Evolutionary conservation across 2,113 vertebrate species (phyloP).

Genomic region (Corythaixoides concolor): DNA sequence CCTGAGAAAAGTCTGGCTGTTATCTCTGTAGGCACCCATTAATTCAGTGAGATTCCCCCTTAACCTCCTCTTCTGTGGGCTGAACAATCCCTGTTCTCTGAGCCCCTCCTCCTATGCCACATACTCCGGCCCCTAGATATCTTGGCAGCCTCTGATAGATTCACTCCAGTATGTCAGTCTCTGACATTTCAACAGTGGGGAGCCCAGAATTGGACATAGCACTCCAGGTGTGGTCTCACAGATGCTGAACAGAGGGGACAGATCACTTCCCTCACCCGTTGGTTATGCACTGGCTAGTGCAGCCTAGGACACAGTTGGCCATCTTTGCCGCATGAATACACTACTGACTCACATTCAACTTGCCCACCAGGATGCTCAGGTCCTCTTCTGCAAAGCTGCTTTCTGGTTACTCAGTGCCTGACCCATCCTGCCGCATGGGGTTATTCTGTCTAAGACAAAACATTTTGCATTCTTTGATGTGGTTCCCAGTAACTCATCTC

Average conservation of each 20-base stretch:
- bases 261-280: background rate
- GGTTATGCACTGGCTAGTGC: background rate
- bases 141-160: background rate
- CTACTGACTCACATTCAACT: background rate
- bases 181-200: background rate
- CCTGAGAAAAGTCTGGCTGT: background rate
- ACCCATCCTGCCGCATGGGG: background rate
- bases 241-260: background rate
- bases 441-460: background rate
- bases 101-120: accelerated
- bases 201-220: background rate
- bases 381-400: background rate
- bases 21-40: background rate
- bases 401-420: background rate
- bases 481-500: background rate
- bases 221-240: background rate
- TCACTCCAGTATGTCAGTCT: background rate
- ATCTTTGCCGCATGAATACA: background rate
- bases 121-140: background rate
- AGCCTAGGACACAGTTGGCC: background rate
- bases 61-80: background rate
- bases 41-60: background rate
- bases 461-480: background rate
- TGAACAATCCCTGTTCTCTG: background rate
- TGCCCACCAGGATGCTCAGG: background rate